Conservation (phyloP, 2,888 invertebrate species). For the Pristionchus arcanus region DNA sequence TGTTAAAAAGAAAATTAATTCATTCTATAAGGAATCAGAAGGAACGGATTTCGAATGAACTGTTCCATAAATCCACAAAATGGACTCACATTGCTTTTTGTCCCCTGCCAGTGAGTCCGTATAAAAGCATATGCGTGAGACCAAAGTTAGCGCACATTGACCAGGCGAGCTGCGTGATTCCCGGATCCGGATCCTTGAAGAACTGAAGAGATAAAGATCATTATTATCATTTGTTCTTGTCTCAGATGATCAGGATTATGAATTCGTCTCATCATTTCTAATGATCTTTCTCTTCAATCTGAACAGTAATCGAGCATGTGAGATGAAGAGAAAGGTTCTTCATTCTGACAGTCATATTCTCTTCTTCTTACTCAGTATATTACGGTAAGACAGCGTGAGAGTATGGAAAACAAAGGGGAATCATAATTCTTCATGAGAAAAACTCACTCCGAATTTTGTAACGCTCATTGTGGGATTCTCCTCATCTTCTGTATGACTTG, state of each 20-base stretch:
- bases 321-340: not conserved
- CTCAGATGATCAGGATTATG: too few species aligned
- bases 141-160: slow-evolving; percentile 57
- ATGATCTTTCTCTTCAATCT: too few species aligned
- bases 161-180: slow-evolving; percentile 58
- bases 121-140: slow-evolving; percentile 62
- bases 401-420: not conserved
- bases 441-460: slow-evolving; percentile 14
- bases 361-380: too few species aligned
- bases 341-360: not conserved
- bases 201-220: not conserved
- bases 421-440: not conserved
- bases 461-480: slow-evolving; percentile 37
- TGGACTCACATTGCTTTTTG: slow-evolving; percentile 55
- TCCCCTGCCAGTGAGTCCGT: slow-evolving; percentile 61
- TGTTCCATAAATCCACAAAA: not conserved
- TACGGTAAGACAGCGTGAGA: too few species aligned
- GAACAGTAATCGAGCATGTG: not conserved
- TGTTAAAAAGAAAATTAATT: not conserved
- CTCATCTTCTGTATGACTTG: slow-evolving; percentile 19
- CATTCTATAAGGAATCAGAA: not conserved
- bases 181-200: slow-evolving; percentile 60
- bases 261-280: too few species aligned
- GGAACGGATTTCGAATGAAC: not conserved
- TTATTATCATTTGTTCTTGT: not conserved